A percentile compares a stretch with the other conserved stretches of the same genome.
phyloP scores from a whole-genome alignment of 2,113 vertebrate species.

The Struthidea cinerea region DNA sequence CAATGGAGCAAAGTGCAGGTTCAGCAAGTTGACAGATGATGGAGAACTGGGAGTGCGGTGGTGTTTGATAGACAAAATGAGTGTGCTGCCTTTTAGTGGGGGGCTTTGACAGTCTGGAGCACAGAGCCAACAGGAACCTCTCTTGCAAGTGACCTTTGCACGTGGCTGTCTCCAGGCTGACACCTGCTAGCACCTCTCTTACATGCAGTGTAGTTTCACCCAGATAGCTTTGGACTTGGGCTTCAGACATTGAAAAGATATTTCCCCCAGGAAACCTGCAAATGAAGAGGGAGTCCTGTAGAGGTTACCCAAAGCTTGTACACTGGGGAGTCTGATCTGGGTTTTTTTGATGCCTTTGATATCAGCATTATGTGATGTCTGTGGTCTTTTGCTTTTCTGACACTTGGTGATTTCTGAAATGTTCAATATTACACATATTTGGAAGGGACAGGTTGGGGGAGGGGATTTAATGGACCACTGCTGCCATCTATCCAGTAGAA shows the following conservation, averaged over 20 bases:
- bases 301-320: not conserved
- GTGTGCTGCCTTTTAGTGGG: not conserved
- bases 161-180: not conserved
- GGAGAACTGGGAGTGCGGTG: not conserved
- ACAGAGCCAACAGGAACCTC: not conserved
- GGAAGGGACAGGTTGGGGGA: not conserved
- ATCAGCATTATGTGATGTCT: not conserved
- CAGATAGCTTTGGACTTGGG: not conserved
- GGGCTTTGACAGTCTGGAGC: not conserved
- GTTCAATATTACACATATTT: not conserved
- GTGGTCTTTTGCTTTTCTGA: not conserved
- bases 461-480: not conserved
- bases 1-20: not conserved
- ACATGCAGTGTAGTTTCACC: not conserved
- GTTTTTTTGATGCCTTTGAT: not conserved
- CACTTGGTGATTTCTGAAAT: not conserved
- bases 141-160: not conserved
- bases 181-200: not conserved
- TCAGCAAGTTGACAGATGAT: not conserved
- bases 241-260: not conserved
- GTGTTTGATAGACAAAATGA: not conserved
- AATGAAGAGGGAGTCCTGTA: not conserved
- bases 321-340: not conserved
- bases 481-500: not conserved
- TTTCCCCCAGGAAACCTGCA: not conserved